These are phyloP conservation scores for Danionella dracula DNA, from an alignment of 2,797 vertebrate genomes.

Conservation along the genomic window DNA sequence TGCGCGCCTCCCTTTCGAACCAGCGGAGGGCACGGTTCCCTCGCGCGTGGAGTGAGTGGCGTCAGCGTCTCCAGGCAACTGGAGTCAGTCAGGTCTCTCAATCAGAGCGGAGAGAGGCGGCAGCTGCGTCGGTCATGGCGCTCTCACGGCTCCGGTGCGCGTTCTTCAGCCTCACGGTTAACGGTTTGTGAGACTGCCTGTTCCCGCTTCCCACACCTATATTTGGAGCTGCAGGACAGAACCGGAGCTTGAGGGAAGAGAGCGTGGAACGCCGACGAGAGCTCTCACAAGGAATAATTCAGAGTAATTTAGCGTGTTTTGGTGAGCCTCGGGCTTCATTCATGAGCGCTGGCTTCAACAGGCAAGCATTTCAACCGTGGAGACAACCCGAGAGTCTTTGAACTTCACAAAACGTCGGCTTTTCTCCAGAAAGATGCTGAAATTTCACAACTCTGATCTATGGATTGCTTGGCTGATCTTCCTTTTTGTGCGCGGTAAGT, in stretches of 20 bases:
- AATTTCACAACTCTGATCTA: conserved; percentile 74
- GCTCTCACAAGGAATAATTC: conserved; percentile 11
- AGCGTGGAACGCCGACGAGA: neutral
- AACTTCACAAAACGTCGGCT: neutral
- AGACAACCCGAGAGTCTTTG: conserved; percentile 26
- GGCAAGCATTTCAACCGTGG: conserved; percentile 48
- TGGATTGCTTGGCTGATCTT: conserved; percentile 76
- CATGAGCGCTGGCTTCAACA: conserved; percentile 30
- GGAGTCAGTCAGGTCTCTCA: conserved; percentile 26
- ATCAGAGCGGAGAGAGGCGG: conserved; percentile 19
- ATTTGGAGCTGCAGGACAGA: neutral
- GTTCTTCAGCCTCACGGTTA: neutral
- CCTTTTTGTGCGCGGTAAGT: conserved; percentile 73
- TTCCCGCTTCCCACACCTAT: neutral
- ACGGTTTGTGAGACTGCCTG: neutral
- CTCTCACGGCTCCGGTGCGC: neutral
- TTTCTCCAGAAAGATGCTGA: conserved; percentile 60
- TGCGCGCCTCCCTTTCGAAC: conserved; percentile 20
- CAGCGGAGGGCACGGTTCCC: conserved; percentile 56
- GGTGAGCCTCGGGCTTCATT: neutral
- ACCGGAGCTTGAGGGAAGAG: neutral
- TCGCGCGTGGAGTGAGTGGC: conserved; percentile 46
- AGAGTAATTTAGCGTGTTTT: neutral
- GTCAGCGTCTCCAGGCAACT: conserved; percentile 73
- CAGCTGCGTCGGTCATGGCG: conserved; percentile 5